phyloP scores from a whole-genome alignment of 2,888 invertebrate species.

The Electrophaes corylata region DNA sequence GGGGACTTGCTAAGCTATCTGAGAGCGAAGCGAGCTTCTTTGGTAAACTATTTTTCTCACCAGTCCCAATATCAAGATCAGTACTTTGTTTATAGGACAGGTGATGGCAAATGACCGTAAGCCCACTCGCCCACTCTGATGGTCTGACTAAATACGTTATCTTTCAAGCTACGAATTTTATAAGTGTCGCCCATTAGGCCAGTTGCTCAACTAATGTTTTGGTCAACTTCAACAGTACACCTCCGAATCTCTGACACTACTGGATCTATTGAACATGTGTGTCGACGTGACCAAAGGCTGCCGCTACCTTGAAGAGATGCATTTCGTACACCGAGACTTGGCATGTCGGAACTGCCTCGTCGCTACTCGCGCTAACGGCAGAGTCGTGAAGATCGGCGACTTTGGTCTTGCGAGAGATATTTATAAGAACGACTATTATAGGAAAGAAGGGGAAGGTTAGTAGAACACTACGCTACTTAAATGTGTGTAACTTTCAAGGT shows the following conservation, averaged over 20 bases:
- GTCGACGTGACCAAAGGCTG: slow-evolving; percentile 98
- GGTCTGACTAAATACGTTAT: no score
- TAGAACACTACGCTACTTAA: no score
- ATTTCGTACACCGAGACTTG: slow-evolving; percentile 98
- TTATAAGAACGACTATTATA: slow-evolving; percentile 98
- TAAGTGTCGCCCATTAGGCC: no score
- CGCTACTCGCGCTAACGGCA: slow-evolving; percentile 86
- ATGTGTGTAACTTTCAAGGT: no score
- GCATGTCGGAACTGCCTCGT: slow-evolving; percentile 98
- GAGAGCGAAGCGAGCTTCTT: slow-evolving; percentile 90
- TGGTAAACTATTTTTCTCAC: slow-evolving; percentile 72
- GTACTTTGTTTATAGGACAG: no score
- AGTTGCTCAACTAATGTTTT: background rate
- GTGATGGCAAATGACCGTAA: no score
- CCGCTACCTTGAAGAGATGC: slow-evolving; percentile 97
- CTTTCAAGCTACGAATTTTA: no score
- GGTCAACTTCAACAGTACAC: slow-evolving; percentile 74
- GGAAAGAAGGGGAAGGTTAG: slow-evolving; percentile 93
- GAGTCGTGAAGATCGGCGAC: slow-evolving; percentile 98
- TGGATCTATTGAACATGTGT: slow-evolving; percentile 96
- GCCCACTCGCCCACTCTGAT: no score
- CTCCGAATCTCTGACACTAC: slow-evolving; percentile 87
- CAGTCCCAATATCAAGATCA: no score
- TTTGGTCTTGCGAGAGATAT: slow-evolving; percentile 98
- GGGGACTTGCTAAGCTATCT: slow-evolving; percentile 97